Base-by-base conservation (phyloP, 2,113 vertebrate genomes). In the Erpornis zantholeuca region DNA sequence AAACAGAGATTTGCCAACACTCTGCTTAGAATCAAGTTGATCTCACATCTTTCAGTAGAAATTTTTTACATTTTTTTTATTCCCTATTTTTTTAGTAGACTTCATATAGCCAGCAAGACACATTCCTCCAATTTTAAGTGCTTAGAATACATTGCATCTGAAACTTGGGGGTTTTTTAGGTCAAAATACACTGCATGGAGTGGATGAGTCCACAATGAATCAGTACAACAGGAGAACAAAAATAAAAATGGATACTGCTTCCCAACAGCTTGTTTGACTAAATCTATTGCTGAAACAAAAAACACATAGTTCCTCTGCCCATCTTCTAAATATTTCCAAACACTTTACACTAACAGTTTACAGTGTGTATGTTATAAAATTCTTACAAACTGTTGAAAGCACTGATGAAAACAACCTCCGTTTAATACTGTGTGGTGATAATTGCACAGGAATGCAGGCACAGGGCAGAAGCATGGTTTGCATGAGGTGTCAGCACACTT, bases 241-340 rank as follows among this genome's bases (percentile, higher is more conserved):
- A 72, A 33, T 59, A 75, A 86, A 95, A 84, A 87, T 21, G 10
- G 57, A 31, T 85, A 71, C 40, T 79, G 40, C 9, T n/a, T 64
- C 28, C 33, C 42, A 79, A 36, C 29, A 91, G 42, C 42, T 64
- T 84, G 40, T 63, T 78, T 78, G 79, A 80, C 44, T 73, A 73
- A 63, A 94, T 83, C 44, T 93, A 76, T n/a, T 70, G 38, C 66
- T 64, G 56, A 86, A 94, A 95, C 15, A 77, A 78, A 90, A 79
- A 65, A 0, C 52, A 81, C 44, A 53, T 7, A 50, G 22, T 12
- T 91, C 44, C 40, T 84, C 33, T 82, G 33, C 50, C 70, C 15
- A 17, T 82, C 42, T 82, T 61, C 53, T 77, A 86, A 75, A 49
- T 80, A 85, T 63, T 96, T 90, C 63, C 82, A 91, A 80, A 77